Base-by-base conservation (phyloP, 2,888 invertebrate genomes). In the Melolontha melolontha region DNA sequence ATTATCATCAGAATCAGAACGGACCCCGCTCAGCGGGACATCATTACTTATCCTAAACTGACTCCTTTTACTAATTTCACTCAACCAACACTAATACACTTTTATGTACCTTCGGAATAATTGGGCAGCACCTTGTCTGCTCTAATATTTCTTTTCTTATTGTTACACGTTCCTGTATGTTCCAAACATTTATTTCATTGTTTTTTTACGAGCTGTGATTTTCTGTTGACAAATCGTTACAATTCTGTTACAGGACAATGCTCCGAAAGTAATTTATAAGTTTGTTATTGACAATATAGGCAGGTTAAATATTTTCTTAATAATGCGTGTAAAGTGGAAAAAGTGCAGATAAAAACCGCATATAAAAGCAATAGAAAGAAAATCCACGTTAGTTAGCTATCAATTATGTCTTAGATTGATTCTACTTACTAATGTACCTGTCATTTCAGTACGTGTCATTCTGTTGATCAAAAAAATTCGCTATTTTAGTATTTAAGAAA, bases 41-140 rank as follows among this genome's bases (percentile, higher is more conserved):
- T 77, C 81, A 83, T 83, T 83, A 82, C 79, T 82, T 82, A 81
- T 83, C 81, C 82, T 82, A 82, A 83, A 82, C 82, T 83, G 81
- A 79, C 76, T 79, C 81, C 79, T 82, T 83, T 83, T 78, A 81
- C 72, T 73, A 71, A 69, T 73, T 72, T 74, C 79, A 75, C 75
- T 81, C 81, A 76, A 79, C 81, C 80, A 81, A 80, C 77, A 80
- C 79, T 81, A 81, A 81, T 81, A 75, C 77, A 79, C 77, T 79
- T 80, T 78, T 79, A 74, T 74, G 59, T 67, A 70, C 67, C 71
- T 67, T 44, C 55, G 34, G 66, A 64, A 70, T 64, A 59, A 49
- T 64, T 68, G 54, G 49, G 29, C 50, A 50, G 52, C 42, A 51
- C 52, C 64, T 64, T 10, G 64, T 64, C 12, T 22, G 34, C 41